A percentile compares a stretch with the other conserved stretches of the same genome.
Evolutionary conservation across 92 coral and sea anemone genomes (phyloP).

Genomic region (Pocillopora meandrina): DNA sequence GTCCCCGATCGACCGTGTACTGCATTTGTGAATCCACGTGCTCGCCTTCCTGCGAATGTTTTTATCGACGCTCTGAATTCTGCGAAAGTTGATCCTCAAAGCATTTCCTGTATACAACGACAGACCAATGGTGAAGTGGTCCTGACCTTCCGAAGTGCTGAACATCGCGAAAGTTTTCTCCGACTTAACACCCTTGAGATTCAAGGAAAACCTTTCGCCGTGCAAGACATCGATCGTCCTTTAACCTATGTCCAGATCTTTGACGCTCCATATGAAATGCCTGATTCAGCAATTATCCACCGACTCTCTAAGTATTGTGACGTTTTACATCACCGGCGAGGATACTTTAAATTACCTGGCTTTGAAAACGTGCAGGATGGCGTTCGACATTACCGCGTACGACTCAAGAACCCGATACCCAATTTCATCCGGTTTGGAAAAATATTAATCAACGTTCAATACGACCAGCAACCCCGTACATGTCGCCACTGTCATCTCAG

Average conservation of each 20-base stretch:
- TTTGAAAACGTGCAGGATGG: conserved; percentile 12
- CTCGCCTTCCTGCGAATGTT: neutral
- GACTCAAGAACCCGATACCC: neutral
- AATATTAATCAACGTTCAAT: neutral
- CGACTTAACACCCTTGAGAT: neutral
- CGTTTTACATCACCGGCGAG: neutral
- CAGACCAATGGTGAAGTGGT: neutral
- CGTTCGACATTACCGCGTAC: neutral
- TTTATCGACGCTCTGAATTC: neutral
- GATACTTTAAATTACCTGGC: neutral
- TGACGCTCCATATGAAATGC: conserved; percentile 29
- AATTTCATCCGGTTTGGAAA: neutral
- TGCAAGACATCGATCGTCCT: conserved; percentile 28
- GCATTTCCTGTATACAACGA: neutral
- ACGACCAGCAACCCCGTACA: conserved; percentile 6
- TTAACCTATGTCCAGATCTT: conserved; percentile 1
- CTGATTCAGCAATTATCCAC: neutral
- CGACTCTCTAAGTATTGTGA: neutral
- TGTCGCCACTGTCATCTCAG: conserved; percentile 16
- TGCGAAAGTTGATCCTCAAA: neutral
- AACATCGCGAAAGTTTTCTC: neutral
- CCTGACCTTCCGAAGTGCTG: neutral
- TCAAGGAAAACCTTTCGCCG: neutral
- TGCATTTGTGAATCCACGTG: neutral
- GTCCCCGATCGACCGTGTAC: neutral